Evolutionary conservation across 2,888 invertebrate species (phyloP), one percentile per base, ranked within the genome.

Genomic region (Dusona sp.): DNA sequence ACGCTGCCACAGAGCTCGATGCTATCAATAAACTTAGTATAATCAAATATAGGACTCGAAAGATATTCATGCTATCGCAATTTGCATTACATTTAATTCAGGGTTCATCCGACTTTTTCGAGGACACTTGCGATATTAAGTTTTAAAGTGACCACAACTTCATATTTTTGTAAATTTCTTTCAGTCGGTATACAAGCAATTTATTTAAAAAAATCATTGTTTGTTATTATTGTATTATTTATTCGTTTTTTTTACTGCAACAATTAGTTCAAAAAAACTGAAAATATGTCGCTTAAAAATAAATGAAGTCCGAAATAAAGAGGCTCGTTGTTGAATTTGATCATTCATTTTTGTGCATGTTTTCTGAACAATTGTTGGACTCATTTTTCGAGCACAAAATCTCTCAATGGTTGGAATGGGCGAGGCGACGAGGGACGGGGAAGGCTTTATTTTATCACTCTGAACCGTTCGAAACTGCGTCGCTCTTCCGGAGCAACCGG

Each of bases 11-110:
- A 42, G 61, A 79, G 73, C 67, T 68, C 91, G 91, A 90, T 88
- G 90, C 92, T 92, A 93, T 93, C 93, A 92, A 93, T 93, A 93
- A 92, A 92, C 92, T 89, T 88, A 72, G 86, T 80, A 83, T 75
- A 83, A 85, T 86, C 61, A 75, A 75, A 85, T 79, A 79, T 54
- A 75, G 29, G 61, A 70, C 68, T 61, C 74, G 22, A 25, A 33
- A 57, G 22, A n/a, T 13, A 54, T 65, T 42, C 33, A 48, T 25
- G 13, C 51, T 29, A 57, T 33, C 9, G n/a, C 9, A 9, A 22
- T 42, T 79, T 70, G 2, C 19, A 16, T 36, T 83, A 61, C 61
- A 51, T 70, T 77, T 45, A 36, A 57, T 77, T 82, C 77, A 64
- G 79, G 61, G 81, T 74, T 54, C 64, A 74, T 65, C 72, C 22